Percentiles rank a stretch among this genome's conserved stretches.
Conservation (phyloP, 92 coral and sea anemone species). For the Phenganax marumi region DNA sequence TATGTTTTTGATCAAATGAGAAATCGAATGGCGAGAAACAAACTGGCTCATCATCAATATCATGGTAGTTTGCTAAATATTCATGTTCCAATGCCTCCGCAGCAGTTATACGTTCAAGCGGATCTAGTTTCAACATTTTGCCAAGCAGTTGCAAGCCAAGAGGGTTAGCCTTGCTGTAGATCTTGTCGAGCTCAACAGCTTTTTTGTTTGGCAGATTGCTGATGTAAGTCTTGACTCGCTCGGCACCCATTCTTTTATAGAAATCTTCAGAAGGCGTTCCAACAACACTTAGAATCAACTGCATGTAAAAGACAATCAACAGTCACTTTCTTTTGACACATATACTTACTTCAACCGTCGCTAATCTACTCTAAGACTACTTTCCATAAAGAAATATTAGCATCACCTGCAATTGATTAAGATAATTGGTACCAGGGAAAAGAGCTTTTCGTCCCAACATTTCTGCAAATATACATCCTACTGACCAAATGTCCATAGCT, state of each 20-base stretch:
- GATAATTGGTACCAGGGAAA: constrained; percentile 93
- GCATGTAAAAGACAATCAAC: background rate
- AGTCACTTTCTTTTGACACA: background rate
- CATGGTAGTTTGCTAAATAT: constrained; percentile 78
- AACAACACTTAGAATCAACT: constrained; percentile 94
- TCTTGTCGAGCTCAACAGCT: constrained; percentile 74
- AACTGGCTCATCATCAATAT: constrained; percentile 85
- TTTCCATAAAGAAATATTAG: background rate
- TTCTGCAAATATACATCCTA: constrained; percentile 97
- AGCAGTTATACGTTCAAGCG: constrained; percentile 74
- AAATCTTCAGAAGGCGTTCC: constrained; percentile 91
- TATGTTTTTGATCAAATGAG: constrained; percentile 75
- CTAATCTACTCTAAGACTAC: constrained; percentile 4
- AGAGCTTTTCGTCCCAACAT: constrained; percentile 91
- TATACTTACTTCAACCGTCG: background rate
- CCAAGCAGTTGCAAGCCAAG: constrained; percentile 76
- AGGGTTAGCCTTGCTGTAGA: constrained; percentile 69
- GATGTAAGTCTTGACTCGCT: constrained; percentile 87
- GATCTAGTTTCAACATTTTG: constrained; percentile 84
- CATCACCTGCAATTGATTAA: constrained; percentile 90
- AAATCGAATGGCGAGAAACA: constrained; percentile 85
- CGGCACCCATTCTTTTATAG: constrained; percentile 92
- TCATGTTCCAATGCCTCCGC: constrained; percentile 75
- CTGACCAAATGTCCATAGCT: constrained; percentile 98
- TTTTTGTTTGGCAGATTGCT: constrained; percentile 76